Evolutionary conservation across 2,113 vertebrate species (phyloP).

Genomic region (Mugil cephalus): DNA sequence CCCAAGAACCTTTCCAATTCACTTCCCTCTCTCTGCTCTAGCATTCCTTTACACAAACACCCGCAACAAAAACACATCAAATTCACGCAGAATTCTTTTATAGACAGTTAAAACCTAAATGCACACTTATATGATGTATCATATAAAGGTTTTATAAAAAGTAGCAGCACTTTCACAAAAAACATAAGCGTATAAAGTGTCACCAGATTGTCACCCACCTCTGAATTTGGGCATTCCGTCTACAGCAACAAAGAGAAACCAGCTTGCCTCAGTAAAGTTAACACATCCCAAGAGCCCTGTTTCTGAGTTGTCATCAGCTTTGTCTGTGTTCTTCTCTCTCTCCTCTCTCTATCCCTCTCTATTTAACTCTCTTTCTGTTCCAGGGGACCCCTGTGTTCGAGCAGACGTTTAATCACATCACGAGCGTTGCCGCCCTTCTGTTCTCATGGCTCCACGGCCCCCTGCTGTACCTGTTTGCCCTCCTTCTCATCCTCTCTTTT

Average conservation of each 20-base stretch:
- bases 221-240: background rate
- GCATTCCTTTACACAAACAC: slow-evolving; percentile 52
- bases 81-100: background rate
- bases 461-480: slow-evolving; percentile 18
- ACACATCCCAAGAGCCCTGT: slow-evolving; percentile 27
- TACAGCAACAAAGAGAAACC: background rate
- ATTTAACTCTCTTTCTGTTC: slow-evolving; percentile 25
- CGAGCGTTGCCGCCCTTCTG: slow-evolving; percentile 43
- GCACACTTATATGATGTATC: background rate
- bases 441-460: slow-evolving; percentile 34
- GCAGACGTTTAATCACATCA: slow-evolving; percentile 72
- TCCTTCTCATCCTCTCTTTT: slow-evolving; percentile 8
- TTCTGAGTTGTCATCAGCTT: slow-evolving; percentile 22
- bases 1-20: slow-evolving; percentile 26
- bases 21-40: slow-evolving; percentile 7
- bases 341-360: slow-evolving; percentile 22
- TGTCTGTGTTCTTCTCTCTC: slow-evolving; percentile 25
- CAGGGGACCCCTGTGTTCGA: slow-evolving; percentile 62
- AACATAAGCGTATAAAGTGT: background rate
- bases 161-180: background rate
- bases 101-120: background rate
- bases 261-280: slow-evolving; percentile 17
- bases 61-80: background rate
- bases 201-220: slow-evolving; percentile 43
- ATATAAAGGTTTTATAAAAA: background rate